Base-by-base conservation (phyloP, 2,888 invertebrate species). In the Scaeva pyrastri region DNA sequence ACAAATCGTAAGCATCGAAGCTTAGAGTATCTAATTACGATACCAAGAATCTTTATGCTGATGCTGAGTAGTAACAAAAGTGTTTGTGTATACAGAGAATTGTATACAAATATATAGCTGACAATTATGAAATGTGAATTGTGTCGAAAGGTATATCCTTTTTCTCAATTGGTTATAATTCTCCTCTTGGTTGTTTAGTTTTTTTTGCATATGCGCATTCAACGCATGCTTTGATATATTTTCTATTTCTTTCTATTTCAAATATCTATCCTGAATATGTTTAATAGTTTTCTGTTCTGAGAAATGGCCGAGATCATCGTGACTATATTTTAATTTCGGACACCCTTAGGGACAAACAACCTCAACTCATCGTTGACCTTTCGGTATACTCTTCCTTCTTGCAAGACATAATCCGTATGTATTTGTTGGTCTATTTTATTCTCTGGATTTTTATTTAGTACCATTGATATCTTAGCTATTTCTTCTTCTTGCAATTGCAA, bases 131-230 rank as follows among this genome's bases (percentile, higher is more conserved):
- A n/a, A n/a, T n/a, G 4, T 50, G 50, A 3, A 50, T 6, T 2
- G 43, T 68, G 16, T 50, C 50, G 19, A 73, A 73, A 16, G 52
- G 62, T 11, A 73, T 6, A 7, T 19, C 45, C n/a, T 45, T 60
- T 19, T 72, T 72, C 10, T 73, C 60, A 12, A 73, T 73, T 31
- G 26, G 31, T 19, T 43, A 45, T 12, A 73, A 5, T 60, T 60
- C 73, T 23, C 73, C 73, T 31, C 23, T 31, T 4, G 62, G 62
- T 74, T 74, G 50, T 12, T 5, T 12, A n/a, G 21, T 12, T 23
- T 12, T 52, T 21, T 21, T 52, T 52, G 21, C 21, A n/a, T 74
- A 62, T 10, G 50, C 62, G 11, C 74, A 74, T 41, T 74, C 74
- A 1, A 74, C 62, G 21, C 73, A 73, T 19, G 62, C 73, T 36